These are phyloP conservation scores for Sula dactylatra DNA, from an alignment of 2,113 vertebrate species.

Conservation along the genomic window DNA sequence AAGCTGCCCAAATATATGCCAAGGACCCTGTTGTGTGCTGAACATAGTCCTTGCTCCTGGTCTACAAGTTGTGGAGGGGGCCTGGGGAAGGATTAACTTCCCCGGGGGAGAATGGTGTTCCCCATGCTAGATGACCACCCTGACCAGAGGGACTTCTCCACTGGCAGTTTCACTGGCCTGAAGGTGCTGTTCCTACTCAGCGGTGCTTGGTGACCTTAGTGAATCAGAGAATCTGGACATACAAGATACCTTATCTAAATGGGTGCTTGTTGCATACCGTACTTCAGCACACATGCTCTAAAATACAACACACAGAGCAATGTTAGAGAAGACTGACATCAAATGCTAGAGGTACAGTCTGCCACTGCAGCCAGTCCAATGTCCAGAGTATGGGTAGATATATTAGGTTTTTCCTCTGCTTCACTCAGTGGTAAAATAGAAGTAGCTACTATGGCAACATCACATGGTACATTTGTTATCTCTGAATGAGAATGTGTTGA, in stretches of 20 bases:
- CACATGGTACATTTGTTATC: conserved; percentile 65
- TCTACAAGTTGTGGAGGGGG: neutral
- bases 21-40: neutral
- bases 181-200: neutral
- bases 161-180: neutral
- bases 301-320: neutral
- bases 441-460: conserved; percentile 61
- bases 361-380: neutral
- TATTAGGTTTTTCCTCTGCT: neutral
- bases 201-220: neutral
- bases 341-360: neutral
- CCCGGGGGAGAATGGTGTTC: accelerated
- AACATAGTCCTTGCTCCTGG: neutral
- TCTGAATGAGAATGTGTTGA: conserved; percentile 59
- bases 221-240: neutral
- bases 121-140: neutral
- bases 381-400: neutral
- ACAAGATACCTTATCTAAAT: neutral
- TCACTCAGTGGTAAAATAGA: conserved; percentile 39
- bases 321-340: neutral
- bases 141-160: neutral
- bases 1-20: neutral
- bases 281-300: neutral
- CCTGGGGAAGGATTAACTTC: neutral
- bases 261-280: neutral